These are phyloP conservation scores for Euura lappo DNA, from an alignment of 1,140 invertebrate species.

Conservation along the genomic window DNA sequence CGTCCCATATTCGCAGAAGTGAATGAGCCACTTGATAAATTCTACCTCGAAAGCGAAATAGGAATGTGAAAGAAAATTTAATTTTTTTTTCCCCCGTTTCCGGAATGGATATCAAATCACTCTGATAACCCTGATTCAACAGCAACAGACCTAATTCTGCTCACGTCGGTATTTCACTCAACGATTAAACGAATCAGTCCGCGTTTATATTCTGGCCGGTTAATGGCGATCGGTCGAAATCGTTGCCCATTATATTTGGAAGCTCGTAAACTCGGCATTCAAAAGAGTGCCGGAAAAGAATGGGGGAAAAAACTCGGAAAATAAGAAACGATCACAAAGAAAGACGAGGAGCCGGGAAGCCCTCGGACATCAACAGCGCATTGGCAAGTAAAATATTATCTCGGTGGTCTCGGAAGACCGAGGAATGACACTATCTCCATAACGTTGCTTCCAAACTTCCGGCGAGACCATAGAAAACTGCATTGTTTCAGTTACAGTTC, in stretches of 20 bases:
- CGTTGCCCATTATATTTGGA: slow-evolving; percentile 1
- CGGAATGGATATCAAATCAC: neutral
- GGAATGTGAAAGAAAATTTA: neutral
- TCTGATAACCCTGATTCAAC: neutral
- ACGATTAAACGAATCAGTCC: slow-evolving; percentile 4
- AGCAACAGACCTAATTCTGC: neutral
- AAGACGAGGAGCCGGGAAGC: neutral
- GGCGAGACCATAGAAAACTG: neutral
- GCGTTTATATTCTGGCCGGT: slow-evolving; percentile 1
- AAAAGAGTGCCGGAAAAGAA: neutral
- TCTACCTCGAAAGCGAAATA: neutral
- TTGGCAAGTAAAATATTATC: neutral
- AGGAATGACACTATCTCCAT: neutral
- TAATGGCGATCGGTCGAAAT: slow-evolving; percentile 4
- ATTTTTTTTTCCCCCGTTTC: neutral
- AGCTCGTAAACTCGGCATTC: neutral
- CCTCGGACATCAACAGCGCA: neutral
- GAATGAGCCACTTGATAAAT: neutral
- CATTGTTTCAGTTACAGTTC: neutral
- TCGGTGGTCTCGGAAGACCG: neutral
- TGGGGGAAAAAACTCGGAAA: neutral
- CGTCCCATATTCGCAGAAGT: neutral
- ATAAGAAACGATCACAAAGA: neutral
- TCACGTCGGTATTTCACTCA: neutral
- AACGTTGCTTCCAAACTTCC: neutral